A percentile compares a stretch with the other conserved stretches of the same genome.
These are phyloP conservation scores for Ashinkailepas kermadecensis DNA, from an alignment of 2,888 invertebrate species.

Conservation along the genomic window DNA sequence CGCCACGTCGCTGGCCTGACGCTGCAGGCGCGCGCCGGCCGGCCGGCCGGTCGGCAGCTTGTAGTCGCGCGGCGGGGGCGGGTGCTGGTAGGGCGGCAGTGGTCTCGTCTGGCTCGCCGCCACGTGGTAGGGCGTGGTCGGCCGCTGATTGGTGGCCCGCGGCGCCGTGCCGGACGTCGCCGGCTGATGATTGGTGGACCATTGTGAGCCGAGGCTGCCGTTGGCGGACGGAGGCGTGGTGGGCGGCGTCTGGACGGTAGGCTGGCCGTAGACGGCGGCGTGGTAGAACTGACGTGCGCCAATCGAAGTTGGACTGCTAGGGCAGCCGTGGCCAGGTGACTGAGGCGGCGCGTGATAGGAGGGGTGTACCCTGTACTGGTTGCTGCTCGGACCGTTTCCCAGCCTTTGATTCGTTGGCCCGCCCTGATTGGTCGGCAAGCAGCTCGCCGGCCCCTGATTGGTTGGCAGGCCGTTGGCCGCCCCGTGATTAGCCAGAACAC, in stretches of 20 bases:
- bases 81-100: constrained; percentile 56
- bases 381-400: no score
- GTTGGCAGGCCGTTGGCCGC: neutral
- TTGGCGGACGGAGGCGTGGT: neutral
- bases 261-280: no score
- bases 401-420: neutral
- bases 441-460: neutral
- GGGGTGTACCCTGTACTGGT: no score
- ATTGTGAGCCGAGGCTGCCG: neutral
- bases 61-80: constrained; percentile 49
- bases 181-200: no score
- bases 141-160: constrained; percentile 3
- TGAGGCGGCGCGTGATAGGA: no score
- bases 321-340: no score
- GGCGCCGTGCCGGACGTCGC: neutral
- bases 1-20: neutral
- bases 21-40: constrained; percentile 24
- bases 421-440: neutral
- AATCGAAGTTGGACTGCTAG: no score
- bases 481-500: neutral
- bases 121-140: constrained; percentile 11
- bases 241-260: neutral
- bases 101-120: constrained; percentile 22
- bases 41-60: neutral
- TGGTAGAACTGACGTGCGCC: no score